phyloP scores from a whole-genome alignment of 2,797 vertebrate species.

The Coluber constrictor region DNA sequence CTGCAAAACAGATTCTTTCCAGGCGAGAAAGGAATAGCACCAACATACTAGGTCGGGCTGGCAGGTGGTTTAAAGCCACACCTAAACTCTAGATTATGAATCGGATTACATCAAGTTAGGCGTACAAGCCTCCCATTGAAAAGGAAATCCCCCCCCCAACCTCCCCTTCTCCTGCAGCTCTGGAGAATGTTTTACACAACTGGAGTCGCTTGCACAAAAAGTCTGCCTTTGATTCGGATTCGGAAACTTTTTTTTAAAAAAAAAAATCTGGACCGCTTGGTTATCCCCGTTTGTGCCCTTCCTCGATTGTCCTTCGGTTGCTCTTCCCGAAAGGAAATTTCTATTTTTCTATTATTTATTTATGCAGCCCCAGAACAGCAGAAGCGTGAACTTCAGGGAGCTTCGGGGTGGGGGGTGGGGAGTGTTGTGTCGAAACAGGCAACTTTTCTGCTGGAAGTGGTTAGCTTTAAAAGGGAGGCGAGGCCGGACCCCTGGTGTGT shows the following conservation, averaged over 20 bases:
- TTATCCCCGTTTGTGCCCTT: not conserved
- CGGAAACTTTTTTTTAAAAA: not conserved
- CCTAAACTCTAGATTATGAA: not conserved
- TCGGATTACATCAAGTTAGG: not conserved
- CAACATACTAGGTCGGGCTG: not conserved
- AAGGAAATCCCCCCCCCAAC: not conserved
- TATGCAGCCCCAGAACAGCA: not conserved
- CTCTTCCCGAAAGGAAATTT: not conserved
- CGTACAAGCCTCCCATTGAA: not conserved
- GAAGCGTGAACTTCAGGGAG: too few relatives aligned
- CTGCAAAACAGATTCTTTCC: not conserved
- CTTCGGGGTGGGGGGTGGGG: too few relatives aligned
- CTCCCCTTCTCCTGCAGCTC: not conserved
- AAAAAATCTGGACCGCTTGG: not conserved
- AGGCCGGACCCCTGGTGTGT: too few relatives aligned
- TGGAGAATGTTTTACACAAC: not conserved
- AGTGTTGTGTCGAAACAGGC: too few relatives aligned
- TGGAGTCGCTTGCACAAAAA: not conserved
- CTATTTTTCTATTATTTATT: too few relatives aligned
- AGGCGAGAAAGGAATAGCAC: not conserved
- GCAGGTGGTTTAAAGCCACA: not conserved
- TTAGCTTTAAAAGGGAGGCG: too few relatives aligned
- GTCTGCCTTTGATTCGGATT: not conserved
- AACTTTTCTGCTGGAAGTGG: too few relatives aligned
- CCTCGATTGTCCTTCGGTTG: not conserved